phyloP scores from a whole-genome alignment of 1,140 invertebrate species.

The Aleiodes sp. region DNA sequence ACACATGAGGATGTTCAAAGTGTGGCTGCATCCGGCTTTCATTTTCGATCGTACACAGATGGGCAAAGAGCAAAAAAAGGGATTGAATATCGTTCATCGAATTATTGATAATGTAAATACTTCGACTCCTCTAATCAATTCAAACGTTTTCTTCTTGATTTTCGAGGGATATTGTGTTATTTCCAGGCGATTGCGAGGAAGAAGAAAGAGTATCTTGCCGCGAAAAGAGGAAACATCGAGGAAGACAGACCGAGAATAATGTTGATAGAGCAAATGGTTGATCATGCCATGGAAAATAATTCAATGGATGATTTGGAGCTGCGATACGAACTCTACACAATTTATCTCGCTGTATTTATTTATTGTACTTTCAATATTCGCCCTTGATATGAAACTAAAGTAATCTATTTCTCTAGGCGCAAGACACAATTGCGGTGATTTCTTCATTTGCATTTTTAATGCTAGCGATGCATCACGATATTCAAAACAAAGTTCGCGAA shows the following conservation, averaged over 20 bases:
- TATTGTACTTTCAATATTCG: not conserved
- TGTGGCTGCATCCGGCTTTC: slow-evolving; percentile 70
- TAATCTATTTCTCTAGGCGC: slow-evolving; percentile 68
- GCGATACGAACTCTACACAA: slow-evolving; percentile 55
- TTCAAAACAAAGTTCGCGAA: slow-evolving; percentile 61
- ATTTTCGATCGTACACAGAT: slow-evolving; percentile 66
- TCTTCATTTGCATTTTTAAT: slow-evolving; percentile 60
- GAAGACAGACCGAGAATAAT: slow-evolving; percentile 30
- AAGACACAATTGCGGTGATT: slow-evolving; percentile 73
- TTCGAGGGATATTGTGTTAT: not conserved
- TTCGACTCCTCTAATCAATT: not conserved
- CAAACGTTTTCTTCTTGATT: not conserved
- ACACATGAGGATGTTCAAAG: slow-evolving; percentile 68
- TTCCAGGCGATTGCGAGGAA: slow-evolving; percentile 60
- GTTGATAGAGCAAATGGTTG: slow-evolving; percentile 40
- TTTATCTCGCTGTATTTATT: slow-evolving; percentile 59
- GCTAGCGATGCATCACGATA: slow-evolving; percentile 70
- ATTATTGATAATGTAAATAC: slow-evolving; percentile 67
- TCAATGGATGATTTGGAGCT: slow-evolving; percentile 51
- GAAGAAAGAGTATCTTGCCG: slow-evolving; percentile 56
- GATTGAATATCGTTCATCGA: slow-evolving; percentile 65
- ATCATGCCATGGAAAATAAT: slow-evolving; percentile 38
- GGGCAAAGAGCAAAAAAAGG: slow-evolving; percentile 62
- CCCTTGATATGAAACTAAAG: not conserved
- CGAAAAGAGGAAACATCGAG: slow-evolving; percentile 18